phyloP scores from a whole-genome alignment of 2,113 vertebrate genomes.

The Burhinus oedicnemus region DNA sequence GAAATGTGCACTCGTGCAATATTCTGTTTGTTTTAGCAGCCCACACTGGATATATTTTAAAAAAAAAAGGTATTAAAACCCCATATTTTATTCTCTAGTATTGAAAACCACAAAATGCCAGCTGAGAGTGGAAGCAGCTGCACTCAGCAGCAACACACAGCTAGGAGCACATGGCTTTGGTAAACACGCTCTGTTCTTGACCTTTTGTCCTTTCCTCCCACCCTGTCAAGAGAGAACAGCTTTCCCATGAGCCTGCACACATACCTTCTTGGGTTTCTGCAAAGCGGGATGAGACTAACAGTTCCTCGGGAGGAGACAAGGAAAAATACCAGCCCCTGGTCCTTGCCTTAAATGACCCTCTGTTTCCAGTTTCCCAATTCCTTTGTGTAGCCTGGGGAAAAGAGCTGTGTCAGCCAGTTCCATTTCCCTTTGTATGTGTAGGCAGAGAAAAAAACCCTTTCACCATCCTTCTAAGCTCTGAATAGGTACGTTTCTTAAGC shows the following conservation, averaged over 20 bases:
- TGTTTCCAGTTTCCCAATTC: slow-evolving; percentile 5
- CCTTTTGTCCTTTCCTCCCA: slow-evolving; percentile 59
- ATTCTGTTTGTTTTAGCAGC: slow-evolving; percentile 61
- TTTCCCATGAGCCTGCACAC: slow-evolving; percentile 45
- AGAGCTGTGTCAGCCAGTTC: background rate
- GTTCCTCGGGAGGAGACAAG: background rate
- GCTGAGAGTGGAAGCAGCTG: slow-evolving; percentile 55
- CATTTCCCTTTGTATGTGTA: background rate
- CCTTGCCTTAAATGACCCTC: slow-evolving; percentile 37
- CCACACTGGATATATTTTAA: background rate
- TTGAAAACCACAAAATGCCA: slow-evolving; percentile 54
- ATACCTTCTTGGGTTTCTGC: slow-evolving; percentile 31
- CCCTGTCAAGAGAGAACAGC: slow-evolving; percentile 25
- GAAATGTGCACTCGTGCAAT: slow-evolving; percentile 41
- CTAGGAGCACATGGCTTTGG: slow-evolving; percentile 35
- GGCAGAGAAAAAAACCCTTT: background rate
- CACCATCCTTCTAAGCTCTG: background rate
- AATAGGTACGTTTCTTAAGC: background rate
- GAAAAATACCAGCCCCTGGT: background rate
- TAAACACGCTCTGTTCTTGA: slow-evolving; percentile 53
- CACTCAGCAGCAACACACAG: background rate
- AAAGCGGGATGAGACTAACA: background rate
- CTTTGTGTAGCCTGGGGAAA: background rate
- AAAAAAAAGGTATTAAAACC: background rate
- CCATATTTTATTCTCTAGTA: slow-evolving; percentile 36